Evolutionary conservation across 2,888 invertebrate species (phyloP), one percentile per base, ranked within the genome.

Genomic region (Neoaliturus tenellus): DNA sequence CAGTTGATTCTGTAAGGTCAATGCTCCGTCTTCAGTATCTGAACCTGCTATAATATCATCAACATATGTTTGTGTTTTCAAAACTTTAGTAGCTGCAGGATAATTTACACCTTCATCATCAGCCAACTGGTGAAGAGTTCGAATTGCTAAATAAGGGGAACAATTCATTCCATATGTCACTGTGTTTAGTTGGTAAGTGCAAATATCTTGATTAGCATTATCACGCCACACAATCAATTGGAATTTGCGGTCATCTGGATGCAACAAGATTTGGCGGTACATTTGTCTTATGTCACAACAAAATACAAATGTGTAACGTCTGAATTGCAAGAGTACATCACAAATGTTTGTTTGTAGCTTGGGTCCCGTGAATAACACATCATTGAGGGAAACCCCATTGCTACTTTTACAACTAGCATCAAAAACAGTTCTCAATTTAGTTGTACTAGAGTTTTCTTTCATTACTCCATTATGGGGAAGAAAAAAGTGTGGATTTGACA

Each of bases 161-260:
- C 80, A 55, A 51, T 80, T 80, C 55, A 33, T 80, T 12, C 80
- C 80, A 33, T 80, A 80, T 12, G 55, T 80, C 8, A 80, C 75
- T 41, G 69, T 69, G 31, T 41, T 69, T 5, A 69, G 44, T 28
- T 71, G 5, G 41, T 25, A 69, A 17, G 33, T 39, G 12, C 71
- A 69, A 3, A 31, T 4, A 8, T 48, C 51, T 0, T 17, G 41
- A 20, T 20, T 20, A 1, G 17, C 6, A 8, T 35, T n/a, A 8
- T 14, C 31, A 28, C 33, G 82, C 82, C 82, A 82, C 8, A 82
- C 8, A 20, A 71, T 71, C 23, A 71, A 23, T 39, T 71, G 71
- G 23, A 39, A 39, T 4, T 0, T n/a, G 20, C 41, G 71, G 14
- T 71, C 71, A 35, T 71, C 39, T 1, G 41, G 71, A 20, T 71